Percentiles rank a stretch among this genome's conserved stretches.
Evolutionary conservation across 2,113 vertebrate species (phyloP).

Genomic region (Oncorhynchus tshawytscha): DNA sequence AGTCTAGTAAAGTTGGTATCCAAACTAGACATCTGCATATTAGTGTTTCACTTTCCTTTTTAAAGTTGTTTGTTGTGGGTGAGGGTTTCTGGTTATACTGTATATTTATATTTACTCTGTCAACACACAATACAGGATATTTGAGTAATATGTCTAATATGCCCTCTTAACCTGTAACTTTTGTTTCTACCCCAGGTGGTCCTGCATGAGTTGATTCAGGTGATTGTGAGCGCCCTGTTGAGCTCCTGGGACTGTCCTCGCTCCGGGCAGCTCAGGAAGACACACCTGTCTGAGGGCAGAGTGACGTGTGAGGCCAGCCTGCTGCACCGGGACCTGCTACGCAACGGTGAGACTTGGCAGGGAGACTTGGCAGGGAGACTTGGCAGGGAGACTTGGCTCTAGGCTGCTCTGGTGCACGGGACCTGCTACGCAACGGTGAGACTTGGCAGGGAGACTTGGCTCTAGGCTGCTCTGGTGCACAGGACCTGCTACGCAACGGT

Average conservation of each 20-base stretch:
- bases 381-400: no score
- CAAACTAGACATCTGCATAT: no score
- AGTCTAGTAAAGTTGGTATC: conserved; percentile 67
- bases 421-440: conserved; percentile 81
- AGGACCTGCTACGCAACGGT: no score
- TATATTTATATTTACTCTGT: no score
- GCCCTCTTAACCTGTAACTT: neutral
- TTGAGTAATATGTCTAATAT: no score
- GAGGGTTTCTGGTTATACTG: no score
- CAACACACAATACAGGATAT: no score
- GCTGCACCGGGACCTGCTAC: conserved; percentile 78
- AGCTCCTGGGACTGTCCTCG: conserved; percentile 63
- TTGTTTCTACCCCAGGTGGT: conserved; percentile 52
- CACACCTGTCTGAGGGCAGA: conserved; percentile 71
- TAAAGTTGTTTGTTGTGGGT: no score
- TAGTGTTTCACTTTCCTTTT: no score
- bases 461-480: no score
- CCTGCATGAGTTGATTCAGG: conserved; percentile 88
- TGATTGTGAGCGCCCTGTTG: conserved; percentile 83
- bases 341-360: conserved; percentile 74
- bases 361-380: conserved; percentile 34
- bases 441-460: no score
- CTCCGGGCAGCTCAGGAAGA: conserved; percentile 56
- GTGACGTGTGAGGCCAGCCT: conserved; percentile 88
- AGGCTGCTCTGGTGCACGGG: conserved; percentile 47